Evolutionary conservation across 2,888 invertebrate genomes (phyloP).

Genomic region (Zelleria hepariella): DNA sequence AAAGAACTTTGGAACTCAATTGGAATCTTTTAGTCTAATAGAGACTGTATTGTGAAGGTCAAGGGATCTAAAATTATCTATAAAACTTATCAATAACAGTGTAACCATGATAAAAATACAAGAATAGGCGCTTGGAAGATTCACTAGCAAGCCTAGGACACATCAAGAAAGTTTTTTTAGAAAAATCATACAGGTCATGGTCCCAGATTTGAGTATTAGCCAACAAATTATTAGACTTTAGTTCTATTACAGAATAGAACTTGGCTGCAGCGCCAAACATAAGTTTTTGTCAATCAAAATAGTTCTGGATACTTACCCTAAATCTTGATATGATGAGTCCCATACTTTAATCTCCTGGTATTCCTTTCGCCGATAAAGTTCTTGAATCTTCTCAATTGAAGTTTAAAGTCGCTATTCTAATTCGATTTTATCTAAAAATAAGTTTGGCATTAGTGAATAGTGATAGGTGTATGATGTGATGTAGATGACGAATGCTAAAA

Average conservation of each 20-base stretch:
- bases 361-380: slow-evolving; percentile 16
- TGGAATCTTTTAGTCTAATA: not conserved
- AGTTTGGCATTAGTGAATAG: slow-evolving; percentile 51
- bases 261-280: slow-evolving; percentile 50
- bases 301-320: slow-evolving; percentile 69
- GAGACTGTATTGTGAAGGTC: not conserved
- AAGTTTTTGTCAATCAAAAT: slow-evolving; percentile 11
- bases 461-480: no score
- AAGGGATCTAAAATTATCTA: not conserved
- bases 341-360: slow-evolving; percentile 54
- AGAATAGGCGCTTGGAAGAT: not conserved
- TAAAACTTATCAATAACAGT: not conserved
- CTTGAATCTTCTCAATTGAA: slow-evolving; percentile 24
- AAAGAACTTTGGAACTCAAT: not conserved
- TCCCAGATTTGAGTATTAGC: slow-evolving; percentile 53
- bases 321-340: slow-evolving; percentile 78
- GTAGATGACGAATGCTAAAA: slow-evolving; percentile 37
- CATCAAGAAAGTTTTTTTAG: not conserved
- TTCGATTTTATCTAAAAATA: slow-evolving; percentile 52
- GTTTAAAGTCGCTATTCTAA: slow-evolving; percentile 32
- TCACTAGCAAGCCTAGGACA: not conserved
- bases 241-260: slow-evolving; percentile 46
- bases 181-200: slow-evolving; percentile 34
- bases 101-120: not conserved
- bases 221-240: slow-evolving; percentile 36